Conservation (phyloP, 1,140 invertebrate genomes). For the Chymomyza costata region DNA sequence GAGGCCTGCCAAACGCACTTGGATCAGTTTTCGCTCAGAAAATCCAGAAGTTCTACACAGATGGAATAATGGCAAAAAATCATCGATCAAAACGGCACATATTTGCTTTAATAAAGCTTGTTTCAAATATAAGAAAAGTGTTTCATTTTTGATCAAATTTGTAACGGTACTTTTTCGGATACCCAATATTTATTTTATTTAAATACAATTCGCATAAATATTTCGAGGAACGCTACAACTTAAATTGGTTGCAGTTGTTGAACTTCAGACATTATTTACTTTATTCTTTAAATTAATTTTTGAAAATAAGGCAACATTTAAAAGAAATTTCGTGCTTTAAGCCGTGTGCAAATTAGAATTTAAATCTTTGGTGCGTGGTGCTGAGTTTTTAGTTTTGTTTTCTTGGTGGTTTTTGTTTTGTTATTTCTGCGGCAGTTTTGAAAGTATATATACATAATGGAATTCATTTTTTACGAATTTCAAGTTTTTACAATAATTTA, state of each 20-base stretch:
- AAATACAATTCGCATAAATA: conserved; percentile 42
- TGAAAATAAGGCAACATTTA: conserved; percentile 34
- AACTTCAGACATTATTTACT: too few relatives aligned
- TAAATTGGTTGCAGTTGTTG: too few relatives aligned
- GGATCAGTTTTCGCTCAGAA: too few relatives aligned
- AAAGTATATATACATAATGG: conserved; percentile 44
- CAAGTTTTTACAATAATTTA: conserved; percentile 69
- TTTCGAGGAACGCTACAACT: conserved; percentile 42
- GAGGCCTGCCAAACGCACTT: too few relatives aligned
- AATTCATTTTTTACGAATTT: conserved; percentile 43
- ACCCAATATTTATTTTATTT: conserved; percentile 42
- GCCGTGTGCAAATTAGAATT: conserved; percentile 34
- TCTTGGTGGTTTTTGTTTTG: conserved; percentile 47
- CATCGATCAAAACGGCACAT: too few relatives aligned
- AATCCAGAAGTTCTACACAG: too few relatives aligned
- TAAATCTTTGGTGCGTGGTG: conserved; percentile 38
- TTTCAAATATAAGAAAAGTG: too few relatives aligned
- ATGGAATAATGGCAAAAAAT: too few relatives aligned
- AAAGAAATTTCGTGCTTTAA: conserved; percentile 19
- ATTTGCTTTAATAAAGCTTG: too few relatives aligned
- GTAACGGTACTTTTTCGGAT: too few relatives aligned
- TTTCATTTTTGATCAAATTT: too few relatives aligned
- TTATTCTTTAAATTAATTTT: too few relatives aligned
- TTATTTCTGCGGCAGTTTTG: conserved; percentile 48
- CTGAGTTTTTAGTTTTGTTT: conserved; percentile 20